Evolutionary conservation across 2,888 invertebrate genomes (phyloP).

Genomic region (Pharmacophagus antenor): DNA sequence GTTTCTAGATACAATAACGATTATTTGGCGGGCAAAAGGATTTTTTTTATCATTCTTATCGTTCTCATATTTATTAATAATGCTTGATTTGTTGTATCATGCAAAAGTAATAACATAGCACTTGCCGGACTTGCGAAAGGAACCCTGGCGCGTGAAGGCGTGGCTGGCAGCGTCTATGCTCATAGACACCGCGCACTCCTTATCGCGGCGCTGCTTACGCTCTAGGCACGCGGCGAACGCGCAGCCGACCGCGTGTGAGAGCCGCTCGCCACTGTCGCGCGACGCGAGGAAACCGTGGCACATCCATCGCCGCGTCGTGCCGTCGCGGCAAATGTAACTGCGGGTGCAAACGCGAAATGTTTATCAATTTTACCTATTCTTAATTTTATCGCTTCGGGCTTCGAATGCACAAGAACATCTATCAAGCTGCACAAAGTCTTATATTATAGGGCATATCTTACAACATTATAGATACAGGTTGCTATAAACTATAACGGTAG

Average conservation of each 20-base stretch:
- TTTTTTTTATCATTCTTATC: no score
- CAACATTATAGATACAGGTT: no score
- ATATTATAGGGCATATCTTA: no score
- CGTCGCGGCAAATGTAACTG: slow-evolving; percentile 99
- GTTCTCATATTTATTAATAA: no score
- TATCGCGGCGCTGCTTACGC: slow-evolving; percentile 97
- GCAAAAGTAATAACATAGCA: slow-evolving; percentile 9
- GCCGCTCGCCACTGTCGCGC: slow-evolving; percentile 97
- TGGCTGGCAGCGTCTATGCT: slow-evolving; percentile 94
- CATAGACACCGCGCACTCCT: slow-evolving; percentile 96
- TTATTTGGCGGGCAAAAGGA: no score
- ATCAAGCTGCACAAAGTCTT: no score
- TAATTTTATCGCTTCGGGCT: no score
- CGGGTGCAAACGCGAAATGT: slow-evolving; percentile 14
- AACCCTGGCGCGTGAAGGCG: slow-evolving; percentile 95
- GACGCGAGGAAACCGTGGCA: slow-evolving; percentile 99
- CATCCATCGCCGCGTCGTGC: slow-evolving; percentile 99
- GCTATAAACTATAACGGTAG: no score
- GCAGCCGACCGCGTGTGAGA: slow-evolving; percentile 99
- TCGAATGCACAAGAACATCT: no score
- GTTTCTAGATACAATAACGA: no score
- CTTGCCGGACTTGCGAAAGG: slow-evolving; percentile 88
- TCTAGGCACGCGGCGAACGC: slow-evolving; percentile 99
- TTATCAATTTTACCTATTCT: neutral
- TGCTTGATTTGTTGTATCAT: no score